Evolutionary conservation across 2,888 invertebrate species (phyloP), one percentile per base, ranked within the genome.

Genomic region (Strigamia crassipes): DNA sequence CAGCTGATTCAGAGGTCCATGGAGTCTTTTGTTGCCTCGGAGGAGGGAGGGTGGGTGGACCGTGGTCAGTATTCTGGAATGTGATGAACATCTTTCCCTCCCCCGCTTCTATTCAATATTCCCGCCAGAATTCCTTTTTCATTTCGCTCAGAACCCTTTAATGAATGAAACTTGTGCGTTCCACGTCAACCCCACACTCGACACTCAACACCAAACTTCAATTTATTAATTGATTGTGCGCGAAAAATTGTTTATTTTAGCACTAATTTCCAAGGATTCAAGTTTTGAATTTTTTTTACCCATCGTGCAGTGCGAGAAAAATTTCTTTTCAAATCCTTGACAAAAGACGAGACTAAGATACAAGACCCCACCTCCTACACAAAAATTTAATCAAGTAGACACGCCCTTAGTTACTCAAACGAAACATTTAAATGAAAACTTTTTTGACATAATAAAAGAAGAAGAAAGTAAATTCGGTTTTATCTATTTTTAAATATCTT

Each of bases 1-100:
- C 56, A 56, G 56, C 56, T 56, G 56, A 56, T 56, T 56, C 56
- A 56, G 56, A 56, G 56, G 56, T 56, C 56, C 56, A 56, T 56
- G 56, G 56, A 56, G 56, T 56, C 56, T 56, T 56, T 56, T 56
- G 56, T 56, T 56, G 56, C 18, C n/a, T n/a, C n/a, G 18, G 56
- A 18, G 18, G 18, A n/a, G 56, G 56, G 56, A 18, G 46, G 46
- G n/a, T 46, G 46, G 46, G 6, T 38, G 56, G 21, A 56, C 56
- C 18, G 56, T 56, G 56, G 56, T 56, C 56, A 56, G 56, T 56
- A 56, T 56, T 56, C 56, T 56, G 56, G 56, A 56, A 56, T 56
- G 56, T 56, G 56, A 56, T 56, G 56, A 56, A 56, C 56, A 56
- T 56, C 56, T 56, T 56, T 56, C 3, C 56, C 56, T 56, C 56